phyloP scores from a whole-genome alignment of 2,797 vertebrate genomes.

The Hypotaenidia philippensis region DNA sequence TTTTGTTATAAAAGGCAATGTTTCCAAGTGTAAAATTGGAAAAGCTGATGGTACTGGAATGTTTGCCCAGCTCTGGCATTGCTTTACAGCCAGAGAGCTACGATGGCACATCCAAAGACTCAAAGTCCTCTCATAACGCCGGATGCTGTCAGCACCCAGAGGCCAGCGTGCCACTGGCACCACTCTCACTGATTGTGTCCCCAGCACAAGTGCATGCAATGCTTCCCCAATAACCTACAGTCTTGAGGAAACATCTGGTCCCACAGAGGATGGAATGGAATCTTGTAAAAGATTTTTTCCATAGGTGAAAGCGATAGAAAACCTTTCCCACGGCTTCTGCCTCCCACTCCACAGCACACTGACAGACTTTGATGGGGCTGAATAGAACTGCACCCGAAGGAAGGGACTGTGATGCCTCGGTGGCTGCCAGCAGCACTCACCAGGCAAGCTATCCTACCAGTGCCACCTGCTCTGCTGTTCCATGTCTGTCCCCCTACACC shows the following conservation, averaged over 20 bases:
- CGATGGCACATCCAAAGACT: background rate
- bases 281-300: background rate
- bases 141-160: background rate
- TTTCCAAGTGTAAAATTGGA: background rate
- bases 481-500: background rate
- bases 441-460: background rate
- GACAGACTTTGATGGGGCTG: background rate
- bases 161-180: background rate
- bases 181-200: background rate
- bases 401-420: background rate
- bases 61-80: background rate
- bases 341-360: background rate
- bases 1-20: too few species aligned
- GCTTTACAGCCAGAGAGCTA: background rate
- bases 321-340: conserved; percentile 6
- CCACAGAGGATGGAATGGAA: background rate
- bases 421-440: background rate
- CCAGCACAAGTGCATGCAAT: background rate
- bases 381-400: background rate
- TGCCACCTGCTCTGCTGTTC: background rate
- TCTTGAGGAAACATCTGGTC: conserved; percentile 40
- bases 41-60: background rate
- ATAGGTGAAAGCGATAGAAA: background rate
- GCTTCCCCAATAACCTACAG: background rate
- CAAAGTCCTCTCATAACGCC: background rate